These are phyloP conservation scores for Macrotrachela quadricornifera DNA, from an alignment of 1,140 invertebrate species.

Conservation along the genomic window DNA sequence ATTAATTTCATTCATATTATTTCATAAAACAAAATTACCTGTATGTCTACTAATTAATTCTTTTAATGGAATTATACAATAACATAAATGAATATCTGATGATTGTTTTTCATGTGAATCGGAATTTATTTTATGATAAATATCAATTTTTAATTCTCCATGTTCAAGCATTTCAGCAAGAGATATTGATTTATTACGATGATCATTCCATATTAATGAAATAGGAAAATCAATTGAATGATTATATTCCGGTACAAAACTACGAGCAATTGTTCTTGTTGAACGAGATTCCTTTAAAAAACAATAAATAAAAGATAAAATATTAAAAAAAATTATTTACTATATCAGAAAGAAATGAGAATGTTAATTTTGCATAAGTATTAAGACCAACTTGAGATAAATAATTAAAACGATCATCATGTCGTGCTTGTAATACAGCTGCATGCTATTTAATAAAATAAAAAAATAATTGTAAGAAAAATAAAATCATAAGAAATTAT, in stretches of 20 bases:
- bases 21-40: too few relatives aligned
- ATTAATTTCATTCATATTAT: conserved; percentile 17
- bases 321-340: conserved; percentile 6
- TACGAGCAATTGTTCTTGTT: conserved; percentile 21
- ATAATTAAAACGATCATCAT: conserved; percentile 17
- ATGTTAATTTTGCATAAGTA: conserved; percentile 17
- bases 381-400: conserved; percentile 26
- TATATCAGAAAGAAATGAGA: conserved; percentile 20
- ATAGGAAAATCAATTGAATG: conserved; percentile 25
- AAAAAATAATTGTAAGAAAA: background rate
- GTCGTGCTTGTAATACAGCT: too few relatives aligned
- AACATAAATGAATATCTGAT: too few relatives aligned
- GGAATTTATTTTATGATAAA: conserved; percentile 25
- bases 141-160: conserved; percentile 18
- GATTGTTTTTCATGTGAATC: conserved; percentile 8
- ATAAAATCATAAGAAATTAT: conserved; percentile 1
- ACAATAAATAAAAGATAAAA: background rate
- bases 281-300: conserved; percentile 18
- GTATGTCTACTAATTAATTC: too few relatives aligned
- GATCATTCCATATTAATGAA: conserved; percentile 19
- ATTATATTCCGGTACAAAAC: conserved; percentile 21
- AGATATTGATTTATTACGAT: conserved; percentile 15
- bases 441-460: too few relatives aligned
- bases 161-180: conserved; percentile 23
- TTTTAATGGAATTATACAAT: too few relatives aligned